phyloP scores from a whole-genome alignment of 1,140 invertebrate species.

The Sweltsa coloradensis region DNA sequence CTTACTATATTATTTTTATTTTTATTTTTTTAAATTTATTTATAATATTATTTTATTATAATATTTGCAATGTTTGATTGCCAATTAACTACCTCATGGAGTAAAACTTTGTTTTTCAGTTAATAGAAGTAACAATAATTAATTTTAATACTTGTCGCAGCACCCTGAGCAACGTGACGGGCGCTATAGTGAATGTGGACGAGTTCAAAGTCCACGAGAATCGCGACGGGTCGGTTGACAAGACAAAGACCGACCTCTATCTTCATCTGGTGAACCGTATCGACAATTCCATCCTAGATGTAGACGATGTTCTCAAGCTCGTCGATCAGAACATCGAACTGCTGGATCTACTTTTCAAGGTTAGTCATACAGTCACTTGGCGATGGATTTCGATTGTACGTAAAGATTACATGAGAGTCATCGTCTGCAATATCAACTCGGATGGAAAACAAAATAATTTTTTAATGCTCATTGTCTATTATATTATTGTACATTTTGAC shows the following conservation, averaged over 20 bases:
- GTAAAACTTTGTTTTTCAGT: neutral
- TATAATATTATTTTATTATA: neutral
- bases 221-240: conserved; percentile 81
- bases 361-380: too few species aligned
- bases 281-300: conserved; percentile 85
- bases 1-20: too few species aligned
- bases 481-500: too few species aligned
- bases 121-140: neutral
- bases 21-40: neutral
- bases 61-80: too few species aligned
- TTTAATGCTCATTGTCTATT: too few species aligned
- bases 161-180: conserved; percentile 69
- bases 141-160: conserved; percentile 32
- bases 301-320: conserved; percentile 64
- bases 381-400: too few species aligned
- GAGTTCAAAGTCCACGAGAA: conserved; percentile 87
- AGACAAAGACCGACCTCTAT: conserved; percentile 88
- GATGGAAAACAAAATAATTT: too few species aligned
- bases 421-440: too few species aligned
- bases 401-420: too few species aligned
- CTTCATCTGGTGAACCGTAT: conserved; percentile 80
- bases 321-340: conserved; percentile 87
- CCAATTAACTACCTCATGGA: neutral
- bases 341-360: conserved; percentile 79
- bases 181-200: conserved; percentile 86